A percentile compares a stretch with the other conserved stretches of the same genome.
phyloP scores from a whole-genome alignment of 1,140 invertebrate species.

The Asobara japonica region DNA sequence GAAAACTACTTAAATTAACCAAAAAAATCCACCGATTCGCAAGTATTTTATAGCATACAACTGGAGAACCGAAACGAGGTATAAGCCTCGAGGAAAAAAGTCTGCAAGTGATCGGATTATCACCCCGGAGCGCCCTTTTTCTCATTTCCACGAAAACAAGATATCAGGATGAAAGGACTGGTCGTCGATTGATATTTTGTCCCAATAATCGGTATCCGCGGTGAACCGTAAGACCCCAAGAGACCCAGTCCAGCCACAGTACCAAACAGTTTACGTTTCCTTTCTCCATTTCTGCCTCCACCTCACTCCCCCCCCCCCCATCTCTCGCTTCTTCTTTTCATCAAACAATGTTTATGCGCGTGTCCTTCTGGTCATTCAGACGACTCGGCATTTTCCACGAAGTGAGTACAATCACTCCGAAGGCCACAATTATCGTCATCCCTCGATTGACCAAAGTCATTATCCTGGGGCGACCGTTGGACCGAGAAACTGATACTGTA shows the following conservation, averaged over 20 bases:
- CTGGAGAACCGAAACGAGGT: background rate
- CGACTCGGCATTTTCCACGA: constrained; percentile 43
- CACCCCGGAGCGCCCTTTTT: constrained; percentile 49
- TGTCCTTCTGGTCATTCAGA: constrained; percentile 15
- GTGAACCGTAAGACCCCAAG: constrained; percentile 20
- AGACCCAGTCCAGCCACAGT: background rate
- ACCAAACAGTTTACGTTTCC: background rate
- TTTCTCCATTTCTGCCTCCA: background rate
- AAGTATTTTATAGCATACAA: constrained; percentile 3
- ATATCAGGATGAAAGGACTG: constrained; percentile 50
- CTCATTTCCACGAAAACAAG: constrained; percentile 52
- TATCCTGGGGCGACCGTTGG: constrained; percentile 39
- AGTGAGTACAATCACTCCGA: constrained; percentile 43
- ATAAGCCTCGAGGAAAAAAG: constrained; percentile 29
- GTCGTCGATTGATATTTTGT: constrained; percentile 57
- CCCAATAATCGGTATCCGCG: constrained; percentile 56
- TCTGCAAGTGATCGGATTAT: constrained; percentile 37
- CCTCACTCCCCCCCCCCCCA: background rate
- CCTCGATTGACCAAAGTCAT: constrained; percentile 46
- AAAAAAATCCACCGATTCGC: no score
- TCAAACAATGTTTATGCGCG: background rate
- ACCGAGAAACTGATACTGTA: constrained; percentile 39
- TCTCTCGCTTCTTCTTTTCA: background rate
- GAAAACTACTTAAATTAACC: no score
- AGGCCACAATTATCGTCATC: constrained; percentile 48